Evolutionary conservation across 2,888 invertebrate genomes (phyloP), one percentile per base, ranked within the genome.

Genomic region (Cantharis rufa): DNA sequence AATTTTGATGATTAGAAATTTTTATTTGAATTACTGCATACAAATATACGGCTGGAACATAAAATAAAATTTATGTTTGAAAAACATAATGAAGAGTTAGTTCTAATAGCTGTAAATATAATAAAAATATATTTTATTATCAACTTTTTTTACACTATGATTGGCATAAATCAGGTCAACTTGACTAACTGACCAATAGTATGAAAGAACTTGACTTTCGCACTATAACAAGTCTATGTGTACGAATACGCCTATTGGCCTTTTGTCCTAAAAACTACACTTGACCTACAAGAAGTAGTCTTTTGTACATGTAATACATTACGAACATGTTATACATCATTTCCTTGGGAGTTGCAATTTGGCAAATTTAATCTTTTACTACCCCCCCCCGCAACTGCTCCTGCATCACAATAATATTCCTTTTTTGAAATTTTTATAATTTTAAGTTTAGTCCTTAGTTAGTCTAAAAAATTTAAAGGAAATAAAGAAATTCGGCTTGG

Each of bases 201-300:
- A 72, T 79, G 62, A 70, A 75, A 72, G 75, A 78, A 75, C 77
- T 80, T 79, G 79, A 79, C 81, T 81, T 81, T 81, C 81, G 81
- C 80, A 81, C 79, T 80, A 24, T 24, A 79, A 78, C 78, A 79
- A 79, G 71, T 70, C 78, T 77, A 79, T 81, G 80, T 80, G 80
- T 80, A 78, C 79, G 78, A 77, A 76, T 80, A 81, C 82, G 81
- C 82, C 82, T 80, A 80, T 82, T 86, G 86, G 85, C 86, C 86
- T 86, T 86, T 86, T 86, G 86, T 84, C 86, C 86, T 86, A 84
- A 86, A 86, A 86, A 86, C 85, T 80, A 82, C 80, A 79, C 78
- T 77, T 82, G 82, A 82, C 82, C 82, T 81, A 82, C 81, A 78
- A 75, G 70, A 74, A 62, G 73, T 71, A 76, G 69, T 73, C 75